Percentiles rank a stretch among this genome's conserved stretches.
Conservation (phyloP, 2,797 vertebrate genomes). For the Enteromius thamalakanensis region DNA sequence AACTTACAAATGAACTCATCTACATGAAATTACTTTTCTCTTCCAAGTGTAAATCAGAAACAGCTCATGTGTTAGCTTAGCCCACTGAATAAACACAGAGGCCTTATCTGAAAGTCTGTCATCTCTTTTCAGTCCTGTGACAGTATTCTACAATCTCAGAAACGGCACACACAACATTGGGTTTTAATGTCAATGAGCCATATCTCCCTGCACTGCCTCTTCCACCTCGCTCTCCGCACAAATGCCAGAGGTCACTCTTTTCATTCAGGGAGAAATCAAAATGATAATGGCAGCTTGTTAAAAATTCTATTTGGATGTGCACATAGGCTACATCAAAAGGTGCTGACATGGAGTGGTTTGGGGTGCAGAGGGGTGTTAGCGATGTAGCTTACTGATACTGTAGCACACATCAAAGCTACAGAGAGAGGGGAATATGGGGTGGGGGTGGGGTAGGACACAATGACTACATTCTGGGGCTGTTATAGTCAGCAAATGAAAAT, state of each 20-base stretch:
- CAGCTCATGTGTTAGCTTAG: background rate
- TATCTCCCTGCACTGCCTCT: conserved; percentile 55
- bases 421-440: conserved; percentile 47
- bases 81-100: background rate
- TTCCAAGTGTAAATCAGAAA: background rate
- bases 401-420: conserved; percentile 75
- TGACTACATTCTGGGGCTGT: conserved; percentile 53
- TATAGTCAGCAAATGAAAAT: conserved; percentile 71
- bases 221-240: conserved; percentile 60
- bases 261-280: conserved; percentile 77
- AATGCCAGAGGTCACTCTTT: conserved; percentile 74
- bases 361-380: conserved; percentile 61
- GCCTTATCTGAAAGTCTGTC: conserved; percentile 36
- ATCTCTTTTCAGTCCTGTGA: conserved; percentile 38
- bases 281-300: conserved; percentile 78
- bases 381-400: conserved; percentile 68
- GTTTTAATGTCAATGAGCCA: conserved; percentile 49
- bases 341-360: conserved; percentile 64
- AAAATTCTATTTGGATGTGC: conserved; percentile 76
- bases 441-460: conserved; percentile 37
- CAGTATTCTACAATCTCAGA: conserved; percentile 32
- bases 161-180: conserved; percentile 48
- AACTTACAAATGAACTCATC: background rate
- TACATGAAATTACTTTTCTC: background rate
- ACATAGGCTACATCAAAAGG: conserved; percentile 78